Percentiles rank a stretch among this genome's conserved stretches.
phyloP scores from a whole-genome alignment of 2,797 vertebrate species.

The Eurystomus glaucurus region DNA sequence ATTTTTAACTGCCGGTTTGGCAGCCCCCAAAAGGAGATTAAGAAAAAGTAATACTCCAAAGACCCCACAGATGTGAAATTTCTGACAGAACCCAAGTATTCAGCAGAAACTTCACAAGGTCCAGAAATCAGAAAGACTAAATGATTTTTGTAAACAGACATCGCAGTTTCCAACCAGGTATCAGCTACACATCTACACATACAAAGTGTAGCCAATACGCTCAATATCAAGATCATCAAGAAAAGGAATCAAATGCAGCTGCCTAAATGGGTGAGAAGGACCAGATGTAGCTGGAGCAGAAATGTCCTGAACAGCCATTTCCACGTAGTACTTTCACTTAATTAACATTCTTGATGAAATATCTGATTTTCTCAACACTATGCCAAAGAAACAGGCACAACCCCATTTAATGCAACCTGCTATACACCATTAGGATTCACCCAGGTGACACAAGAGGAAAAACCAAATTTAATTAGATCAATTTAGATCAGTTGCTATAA shows the following conservation, averaged over 20 bases:
- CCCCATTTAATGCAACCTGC: background rate
- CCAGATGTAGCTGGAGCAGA: background rate
- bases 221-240: background rate
- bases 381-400: background rate
- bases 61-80: background rate
- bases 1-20: background rate
- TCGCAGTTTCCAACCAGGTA: background rate
- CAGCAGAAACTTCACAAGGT: background rate
- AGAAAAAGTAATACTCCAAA: background rate
- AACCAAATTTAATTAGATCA: constrained; percentile 57
- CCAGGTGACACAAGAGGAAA: background rate
- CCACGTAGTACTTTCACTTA: background rate
- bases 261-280: background rate
- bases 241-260: background rate
- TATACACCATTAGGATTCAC: background rate
- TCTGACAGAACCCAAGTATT: background rate
- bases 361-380: background rate
- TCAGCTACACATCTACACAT: background rate
- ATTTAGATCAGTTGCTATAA: constrained; percentile 56
- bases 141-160: background rate
- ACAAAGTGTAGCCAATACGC: accelerated
- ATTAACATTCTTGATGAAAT: background rate
- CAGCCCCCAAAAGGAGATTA: background rate
- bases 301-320: background rate
- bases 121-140: background rate